Percentiles rank a stretch among this genome's conserved stretches.
These are phyloP conservation scores for Lindbergichthys nudifrons DNA, from an alignment of 2,797 vertebrate species.

Conservation along the genomic window DNA sequence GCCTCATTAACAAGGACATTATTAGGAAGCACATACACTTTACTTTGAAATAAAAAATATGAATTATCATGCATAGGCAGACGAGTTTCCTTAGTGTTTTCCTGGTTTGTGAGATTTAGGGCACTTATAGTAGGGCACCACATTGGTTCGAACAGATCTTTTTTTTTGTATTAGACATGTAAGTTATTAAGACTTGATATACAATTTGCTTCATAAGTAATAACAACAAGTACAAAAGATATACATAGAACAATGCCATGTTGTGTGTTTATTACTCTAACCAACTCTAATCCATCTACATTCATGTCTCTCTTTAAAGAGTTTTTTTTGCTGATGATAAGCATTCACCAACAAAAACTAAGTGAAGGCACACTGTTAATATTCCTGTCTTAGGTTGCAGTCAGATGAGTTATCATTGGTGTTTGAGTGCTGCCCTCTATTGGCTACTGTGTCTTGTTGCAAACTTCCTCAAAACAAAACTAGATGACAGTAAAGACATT, in stretches of 20 bases:
- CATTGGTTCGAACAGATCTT: no score
- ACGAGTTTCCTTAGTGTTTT: neutral
- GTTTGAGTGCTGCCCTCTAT: conserved; percentile 60
- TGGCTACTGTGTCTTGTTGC: conserved; percentile 32
- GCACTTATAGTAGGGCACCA: no score
- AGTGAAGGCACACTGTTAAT: no score
- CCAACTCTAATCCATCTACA: no score
- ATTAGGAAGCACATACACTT: neutral
- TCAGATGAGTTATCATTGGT: neutral
- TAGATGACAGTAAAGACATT: neutral
- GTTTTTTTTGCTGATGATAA: no score
- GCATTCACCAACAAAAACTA: no score
- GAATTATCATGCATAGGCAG: neutral
- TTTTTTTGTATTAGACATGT: neutral
- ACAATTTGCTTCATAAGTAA: neutral
- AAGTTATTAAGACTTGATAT: neutral
- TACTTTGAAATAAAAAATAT: neutral
- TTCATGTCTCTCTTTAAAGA: no score
- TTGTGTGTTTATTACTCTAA: no score
- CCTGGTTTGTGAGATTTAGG: no score
- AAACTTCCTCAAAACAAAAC: conserved; percentile 3
- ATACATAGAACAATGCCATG: neutral
- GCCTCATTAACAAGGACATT: neutral
- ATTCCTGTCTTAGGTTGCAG: no score
- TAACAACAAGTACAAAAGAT: neutral